These are phyloP conservation scores for Microcaecilia unicolor DNA, from an alignment of 2,797 vertebrate species.

Conservation along the genomic window DNA sequence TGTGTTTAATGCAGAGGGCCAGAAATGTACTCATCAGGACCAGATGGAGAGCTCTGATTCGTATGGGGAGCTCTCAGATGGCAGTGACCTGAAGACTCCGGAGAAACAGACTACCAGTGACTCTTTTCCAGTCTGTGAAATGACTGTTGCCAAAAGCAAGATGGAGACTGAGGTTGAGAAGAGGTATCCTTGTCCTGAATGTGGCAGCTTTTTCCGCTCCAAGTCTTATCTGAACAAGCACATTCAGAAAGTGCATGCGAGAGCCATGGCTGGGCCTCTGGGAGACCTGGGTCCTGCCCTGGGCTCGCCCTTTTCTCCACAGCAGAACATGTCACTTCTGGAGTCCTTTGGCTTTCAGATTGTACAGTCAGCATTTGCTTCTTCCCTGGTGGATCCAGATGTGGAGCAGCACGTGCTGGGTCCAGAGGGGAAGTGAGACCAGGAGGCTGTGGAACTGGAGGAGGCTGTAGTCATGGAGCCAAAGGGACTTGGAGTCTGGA, in stretches of 20 bases:
- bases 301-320: constrained; percentile 89
- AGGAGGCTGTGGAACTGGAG: too few relatives aligned
- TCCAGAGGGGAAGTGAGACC: constrained; percentile 83
- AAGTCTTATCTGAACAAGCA: constrained; percentile 99
- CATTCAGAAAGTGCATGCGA: constrained; percentile 90
- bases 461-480: too few relatives aligned
- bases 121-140: constrained; percentile 56
- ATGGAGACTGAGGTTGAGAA: constrained; percentile 82
- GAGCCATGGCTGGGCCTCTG: constrained; percentile 62
- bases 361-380: constrained; percentile 95
- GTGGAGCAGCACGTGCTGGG: constrained; percentile 83
- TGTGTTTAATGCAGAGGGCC: constrained; percentile 86
- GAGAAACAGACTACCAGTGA: constrained; percentile 73
- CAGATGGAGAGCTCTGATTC: constrained; percentile 91
- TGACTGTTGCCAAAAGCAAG: constrained; percentile 74
- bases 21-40: constrained; percentile 94
- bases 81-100: constrained; percentile 84
- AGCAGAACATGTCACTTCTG: constrained; percentile 98
- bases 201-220: constrained; percentile 94
- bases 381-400: constrained; percentile 88
- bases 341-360: constrained; percentile 99
- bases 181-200: constrained; percentile 87
- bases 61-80: constrained; percentile 85
- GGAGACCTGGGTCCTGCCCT: constrained; percentile 72
- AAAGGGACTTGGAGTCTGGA: too few relatives aligned